Percentiles rank a stretch among this genome's conserved stretches.
Evolutionary conservation across 2,888 invertebrate genomes (phyloP).

Genomic region (Sphecodes monilicornis): DNA sequence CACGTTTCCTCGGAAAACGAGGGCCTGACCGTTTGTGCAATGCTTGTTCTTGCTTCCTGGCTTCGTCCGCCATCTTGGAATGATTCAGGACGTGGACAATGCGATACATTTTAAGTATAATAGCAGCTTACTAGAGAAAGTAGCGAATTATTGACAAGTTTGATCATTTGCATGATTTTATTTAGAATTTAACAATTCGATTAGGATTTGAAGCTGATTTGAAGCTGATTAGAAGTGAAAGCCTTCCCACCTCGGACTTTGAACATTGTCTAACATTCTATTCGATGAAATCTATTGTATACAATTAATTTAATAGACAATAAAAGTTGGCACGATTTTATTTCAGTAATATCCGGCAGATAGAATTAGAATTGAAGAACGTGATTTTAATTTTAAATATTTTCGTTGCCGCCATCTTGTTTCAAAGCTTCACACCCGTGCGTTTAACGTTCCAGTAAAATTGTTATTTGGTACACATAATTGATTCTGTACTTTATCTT

Average conservation of each 20-base stretch:
- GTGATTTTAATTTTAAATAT: not conserved
- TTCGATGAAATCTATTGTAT: not conserved
- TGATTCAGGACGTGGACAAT: too few species aligned
- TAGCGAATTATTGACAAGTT: too few species aligned
- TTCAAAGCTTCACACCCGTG: not conserved
- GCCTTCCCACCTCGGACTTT: not conserved
- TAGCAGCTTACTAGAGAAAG: too few species aligned
- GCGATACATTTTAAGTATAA: too few species aligned
- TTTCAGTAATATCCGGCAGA: not conserved
- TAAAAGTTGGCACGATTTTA: not conserved
- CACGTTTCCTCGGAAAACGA: too few species aligned
- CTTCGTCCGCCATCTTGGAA: too few species aligned
- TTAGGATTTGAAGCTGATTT: too few species aligned
- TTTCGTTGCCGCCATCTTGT: not conserved
- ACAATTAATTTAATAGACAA: not conserved
- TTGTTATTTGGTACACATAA: not conserved
- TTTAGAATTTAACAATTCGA: too few species aligned
- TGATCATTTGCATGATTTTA: too few species aligned
- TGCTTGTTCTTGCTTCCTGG: too few species aligned
- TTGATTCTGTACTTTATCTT: not conserved
- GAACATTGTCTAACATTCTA: not conserved
- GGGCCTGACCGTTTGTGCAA: too few species aligned
- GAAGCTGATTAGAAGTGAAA: too few species aligned
- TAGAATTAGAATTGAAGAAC: not conserved
- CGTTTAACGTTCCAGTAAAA: not conserved